phyloP scores from a whole-genome alignment of 2,113 vertebrate species.

The Cyprinodon variegatus region DNA sequence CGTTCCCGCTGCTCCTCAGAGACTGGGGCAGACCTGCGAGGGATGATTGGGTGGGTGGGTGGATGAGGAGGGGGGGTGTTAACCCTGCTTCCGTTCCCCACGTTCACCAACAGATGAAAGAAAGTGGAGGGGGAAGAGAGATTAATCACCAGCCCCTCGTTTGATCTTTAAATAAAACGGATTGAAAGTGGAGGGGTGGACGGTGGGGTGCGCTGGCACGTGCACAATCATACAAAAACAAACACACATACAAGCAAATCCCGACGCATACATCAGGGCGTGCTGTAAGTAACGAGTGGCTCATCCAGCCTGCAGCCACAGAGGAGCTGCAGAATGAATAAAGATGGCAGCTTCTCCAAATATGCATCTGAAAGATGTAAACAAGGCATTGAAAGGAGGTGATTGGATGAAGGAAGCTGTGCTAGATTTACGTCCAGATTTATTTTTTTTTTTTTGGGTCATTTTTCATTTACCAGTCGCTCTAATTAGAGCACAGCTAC shows the following conservation, averaged over 20 bases:
- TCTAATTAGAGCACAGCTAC: slow-evolving; percentile 26
- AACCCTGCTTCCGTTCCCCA: slow-evolving; percentile 46
- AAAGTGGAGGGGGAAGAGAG: slow-evolving; percentile 63
- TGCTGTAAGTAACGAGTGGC: slow-evolving; percentile 41
- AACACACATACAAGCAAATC: slow-evolving; percentile 15
- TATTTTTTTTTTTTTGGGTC: neutral
- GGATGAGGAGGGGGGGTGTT: slow-evolving; percentile 27
- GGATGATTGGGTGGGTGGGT: slow-evolving; percentile 33
- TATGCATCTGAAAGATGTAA: slow-evolving; percentile 65
- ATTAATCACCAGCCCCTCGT: slow-evolving; percentile 81
- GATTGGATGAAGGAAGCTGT: slow-evolving; percentile 30
- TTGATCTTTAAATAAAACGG: slow-evolving; percentile 84
- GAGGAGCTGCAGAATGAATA: slow-evolving; percentile 74
- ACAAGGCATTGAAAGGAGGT: slow-evolving; percentile 50
- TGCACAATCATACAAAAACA: slow-evolving; percentile 51
- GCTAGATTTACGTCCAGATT: slow-evolving; percentile 42
- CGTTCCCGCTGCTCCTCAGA: slow-evolving; percentile 42
- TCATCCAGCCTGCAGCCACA: slow-evolving; percentile 68
- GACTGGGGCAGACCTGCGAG: slow-evolving; percentile 45
- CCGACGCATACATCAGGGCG: slow-evolving; percentile 22
- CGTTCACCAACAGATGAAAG: slow-evolving; percentile 77
- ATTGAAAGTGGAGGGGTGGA: slow-evolving; percentile 69
- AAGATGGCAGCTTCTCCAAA: slow-evolving; percentile 75
- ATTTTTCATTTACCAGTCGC: slow-evolving; percentile 34
- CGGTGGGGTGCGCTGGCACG: slow-evolving; percentile 43